Evolutionary conservation across 1,140 invertebrate genomes (phyloP), one percentile per base, ranked within the genome.

Genomic region (Brachionus manjavacas): DNA sequence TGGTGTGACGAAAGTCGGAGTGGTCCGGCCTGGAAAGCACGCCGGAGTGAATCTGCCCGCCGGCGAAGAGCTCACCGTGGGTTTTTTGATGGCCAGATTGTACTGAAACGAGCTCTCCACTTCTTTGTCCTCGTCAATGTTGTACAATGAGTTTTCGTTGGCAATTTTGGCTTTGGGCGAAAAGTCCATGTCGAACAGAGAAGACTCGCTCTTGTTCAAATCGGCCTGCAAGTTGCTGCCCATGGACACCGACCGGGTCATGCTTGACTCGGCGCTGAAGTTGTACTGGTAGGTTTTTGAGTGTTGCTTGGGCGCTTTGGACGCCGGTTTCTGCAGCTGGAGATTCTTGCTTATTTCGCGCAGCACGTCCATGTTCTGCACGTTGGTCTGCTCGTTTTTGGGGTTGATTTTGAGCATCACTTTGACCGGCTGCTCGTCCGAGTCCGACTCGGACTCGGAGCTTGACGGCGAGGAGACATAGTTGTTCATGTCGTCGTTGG

Each of bases 101-200:
- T 81, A 81, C 25, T 81, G 16, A 46, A 81, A 81, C 23, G 79
- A 81, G 25, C 79, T 81, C 23, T 81, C 79, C 12, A 81, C 79
- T 28, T 81, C 79, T 39, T 68, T 81, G 39, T 81, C 79, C 25
- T 81, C 79, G 79, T 81, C 79, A 28, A 81, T 81, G 79, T 81
- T 81, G 79, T 81, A 81, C 35, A 81, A 43, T 1, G 72, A 76
- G 16, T 68, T 81, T 64, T 81, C 79, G 31, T 81, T 81, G 20
- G 49, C 52, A 49, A 31, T 52, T 46, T 76, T 76, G 14, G 43
- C 20, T 23, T 76, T 76, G 1, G 72, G 72, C 8, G 72, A 76
- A 49, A 76, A 76, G 72, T 76, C 43, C 14, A 52, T 3, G 25
- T 76, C 72, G 39, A 76, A 76, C 20, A 76, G 28, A 9, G 72